These are phyloP conservation scores for Scylla paramamosain DNA, from an alignment of 1,140 invertebrate species.

Conservation along the genomic window DNA sequence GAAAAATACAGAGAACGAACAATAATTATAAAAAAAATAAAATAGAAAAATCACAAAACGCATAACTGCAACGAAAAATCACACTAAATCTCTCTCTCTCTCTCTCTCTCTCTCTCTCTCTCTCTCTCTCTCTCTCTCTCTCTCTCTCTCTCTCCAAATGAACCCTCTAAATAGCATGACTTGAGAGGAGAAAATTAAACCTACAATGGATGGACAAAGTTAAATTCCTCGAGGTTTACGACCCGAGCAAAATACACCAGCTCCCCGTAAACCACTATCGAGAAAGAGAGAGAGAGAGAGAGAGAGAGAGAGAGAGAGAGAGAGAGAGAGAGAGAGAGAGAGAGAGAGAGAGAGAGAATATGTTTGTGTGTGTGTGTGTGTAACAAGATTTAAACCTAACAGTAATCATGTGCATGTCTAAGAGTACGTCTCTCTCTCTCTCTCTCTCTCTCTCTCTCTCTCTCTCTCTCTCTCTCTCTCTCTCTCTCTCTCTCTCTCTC, in stretches of 20 bases:
- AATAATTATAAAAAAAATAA: no score
- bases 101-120: no score
- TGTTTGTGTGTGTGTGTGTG: not conserved
- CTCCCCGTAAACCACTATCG: not conserved
- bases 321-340: constrained; percentile 27
- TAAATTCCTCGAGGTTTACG: not conserved
- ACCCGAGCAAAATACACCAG: not conserved
- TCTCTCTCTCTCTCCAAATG: not conserved
- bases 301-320: constrained; percentile 32
- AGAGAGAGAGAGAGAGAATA: not conserved
- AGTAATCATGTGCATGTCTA: no score
- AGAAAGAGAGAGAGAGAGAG: not conserved
- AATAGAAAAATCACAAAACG: no score
- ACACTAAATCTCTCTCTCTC: no score
- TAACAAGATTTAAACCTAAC: not conserved
- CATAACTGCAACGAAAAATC: no score
- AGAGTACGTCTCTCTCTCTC: no score
- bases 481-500: no score
- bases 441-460: no score
- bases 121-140: no score
- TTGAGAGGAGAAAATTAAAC: constrained; percentile 9
- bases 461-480: no score
- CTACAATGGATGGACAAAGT: constrained; percentile 32
- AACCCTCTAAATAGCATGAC: constrained; percentile 21
- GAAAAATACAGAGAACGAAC: no score